Evolutionary conservation across 2,113 vertebrate genomes (phyloP).

Genomic region (Pelmatolapia mariae): DNA sequence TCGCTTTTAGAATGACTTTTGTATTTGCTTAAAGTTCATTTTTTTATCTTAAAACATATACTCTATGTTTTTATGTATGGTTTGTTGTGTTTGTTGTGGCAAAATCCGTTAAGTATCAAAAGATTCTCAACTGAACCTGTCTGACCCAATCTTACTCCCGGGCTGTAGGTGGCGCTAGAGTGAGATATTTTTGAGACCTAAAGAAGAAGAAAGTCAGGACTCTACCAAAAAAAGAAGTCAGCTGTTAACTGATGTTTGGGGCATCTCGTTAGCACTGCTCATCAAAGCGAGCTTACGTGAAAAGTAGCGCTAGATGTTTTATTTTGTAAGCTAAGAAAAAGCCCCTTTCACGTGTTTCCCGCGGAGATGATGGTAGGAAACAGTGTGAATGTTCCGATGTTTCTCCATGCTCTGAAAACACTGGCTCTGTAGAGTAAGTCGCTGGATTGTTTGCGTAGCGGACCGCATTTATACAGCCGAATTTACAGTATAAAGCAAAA

Average conservation of each 20-base stretch:
- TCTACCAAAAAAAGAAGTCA: conserved; percentile 12
- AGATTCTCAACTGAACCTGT: neutral
- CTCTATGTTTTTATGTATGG: neutral
- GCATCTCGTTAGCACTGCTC: neutral
- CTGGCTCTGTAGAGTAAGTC: neutral
- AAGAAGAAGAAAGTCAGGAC: neutral
- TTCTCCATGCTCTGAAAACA: neutral
- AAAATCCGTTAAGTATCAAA: neutral
- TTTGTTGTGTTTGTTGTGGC: neutral
- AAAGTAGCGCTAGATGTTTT: neutral
- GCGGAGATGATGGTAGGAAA: neutral
- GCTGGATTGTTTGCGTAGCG: neutral
- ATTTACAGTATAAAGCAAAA: neutral
- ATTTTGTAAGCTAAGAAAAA: neutral
- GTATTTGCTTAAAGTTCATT: neutral
- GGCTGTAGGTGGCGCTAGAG: neutral
- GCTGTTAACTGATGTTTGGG: neutral
- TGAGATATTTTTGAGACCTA: fast-evolving
- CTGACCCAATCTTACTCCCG: neutral
- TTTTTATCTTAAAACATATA: neutral
- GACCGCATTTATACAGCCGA: neutral
- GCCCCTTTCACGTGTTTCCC: neutral
- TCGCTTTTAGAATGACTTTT: neutral
- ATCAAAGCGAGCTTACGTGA: neutral
- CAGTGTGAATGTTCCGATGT: neutral